Evolutionary conservation across 1,140 invertebrate genomes (phyloP).

Genomic region (Bombus impatiens): DNA sequence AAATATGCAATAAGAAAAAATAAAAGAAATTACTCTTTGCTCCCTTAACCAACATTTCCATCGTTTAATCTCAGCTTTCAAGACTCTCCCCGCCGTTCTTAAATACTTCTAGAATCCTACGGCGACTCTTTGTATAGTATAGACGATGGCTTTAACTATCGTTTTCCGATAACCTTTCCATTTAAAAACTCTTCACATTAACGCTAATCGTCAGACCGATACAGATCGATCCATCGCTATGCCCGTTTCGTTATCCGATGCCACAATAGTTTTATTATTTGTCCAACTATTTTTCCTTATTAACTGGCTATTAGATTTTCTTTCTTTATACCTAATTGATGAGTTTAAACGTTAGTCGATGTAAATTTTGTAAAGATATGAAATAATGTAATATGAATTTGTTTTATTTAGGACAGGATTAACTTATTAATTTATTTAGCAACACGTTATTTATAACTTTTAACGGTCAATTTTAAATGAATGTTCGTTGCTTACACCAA

Average conservation of each 20-base stretch:
- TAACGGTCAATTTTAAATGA: too few species aligned
- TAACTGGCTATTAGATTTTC: not conserved
- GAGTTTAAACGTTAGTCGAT: not conserved
- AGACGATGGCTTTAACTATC: not conserved
- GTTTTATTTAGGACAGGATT: not conserved
- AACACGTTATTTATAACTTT: too few species aligned
- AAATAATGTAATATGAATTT: not conserved
- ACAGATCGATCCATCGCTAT: not conserved
- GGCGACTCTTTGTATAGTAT: not conserved
- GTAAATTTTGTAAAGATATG: not conserved
- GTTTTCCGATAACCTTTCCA: conserved; percentile 24
- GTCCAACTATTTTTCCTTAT: not conserved
- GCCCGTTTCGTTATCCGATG: not conserved
- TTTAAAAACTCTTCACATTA: conserved; percentile 17
- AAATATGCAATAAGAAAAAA: not conserved
- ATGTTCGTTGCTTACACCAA: not conserved
- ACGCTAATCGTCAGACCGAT: not conserved
- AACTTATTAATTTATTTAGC: too few species aligned
- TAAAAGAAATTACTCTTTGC: not conserved
- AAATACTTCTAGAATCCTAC: not conserved
- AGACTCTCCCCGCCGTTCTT: not conserved
- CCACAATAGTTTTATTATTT: not conserved
- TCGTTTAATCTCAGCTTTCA: not conserved
- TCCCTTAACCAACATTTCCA: not conserved
- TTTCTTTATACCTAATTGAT: not conserved